These are phyloP conservation scores for Meteorus sp. DNA, from an alignment of 1,140 invertebrate species.

Conservation along the genomic window DNA sequence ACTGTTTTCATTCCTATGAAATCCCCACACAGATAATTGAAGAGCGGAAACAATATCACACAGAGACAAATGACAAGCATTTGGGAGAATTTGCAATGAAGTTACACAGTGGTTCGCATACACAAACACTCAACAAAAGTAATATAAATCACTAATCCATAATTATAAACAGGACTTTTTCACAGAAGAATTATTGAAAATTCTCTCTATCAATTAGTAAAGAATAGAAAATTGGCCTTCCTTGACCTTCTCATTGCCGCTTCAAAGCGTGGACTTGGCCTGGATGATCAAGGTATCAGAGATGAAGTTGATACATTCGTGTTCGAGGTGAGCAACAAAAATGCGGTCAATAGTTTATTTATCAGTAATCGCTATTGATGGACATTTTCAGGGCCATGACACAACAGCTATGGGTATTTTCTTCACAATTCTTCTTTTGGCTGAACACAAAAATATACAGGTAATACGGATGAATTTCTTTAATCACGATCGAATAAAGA, in stretches of 20 bases:
- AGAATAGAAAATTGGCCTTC: conserved; percentile 65
- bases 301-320: conserved; percentile 80
- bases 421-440: conserved; percentile 28
- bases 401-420: conserved; percentile 33
- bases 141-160: too few species aligned
- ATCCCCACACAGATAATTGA: conserved; percentile 30
- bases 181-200: background rate
- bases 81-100: conserved; percentile 9
- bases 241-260: conserved; percentile 74
- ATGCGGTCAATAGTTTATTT: background rate
- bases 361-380: background rate
- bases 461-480: too few species aligned
- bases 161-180: background rate
- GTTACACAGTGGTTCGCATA: background rate
- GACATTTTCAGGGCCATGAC: conserved; percentile 32
- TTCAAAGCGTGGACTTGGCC: conserved; percentile 56
- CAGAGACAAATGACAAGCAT: conserved; percentile 27
- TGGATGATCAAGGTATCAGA: conserved; percentile 67
- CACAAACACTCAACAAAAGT: background rate
- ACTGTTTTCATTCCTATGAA: background rate
- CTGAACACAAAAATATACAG: conserved; percentile 34
- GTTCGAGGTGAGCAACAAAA: conserved; percentile 4
- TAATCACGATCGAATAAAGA: too few species aligned
- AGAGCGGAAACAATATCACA: conserved; percentile 33
- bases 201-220: conserved; percentile 2